Base-by-base conservation (phyloP, 2,888 invertebrate genomes). In the Carabus problematicus region DNA sequence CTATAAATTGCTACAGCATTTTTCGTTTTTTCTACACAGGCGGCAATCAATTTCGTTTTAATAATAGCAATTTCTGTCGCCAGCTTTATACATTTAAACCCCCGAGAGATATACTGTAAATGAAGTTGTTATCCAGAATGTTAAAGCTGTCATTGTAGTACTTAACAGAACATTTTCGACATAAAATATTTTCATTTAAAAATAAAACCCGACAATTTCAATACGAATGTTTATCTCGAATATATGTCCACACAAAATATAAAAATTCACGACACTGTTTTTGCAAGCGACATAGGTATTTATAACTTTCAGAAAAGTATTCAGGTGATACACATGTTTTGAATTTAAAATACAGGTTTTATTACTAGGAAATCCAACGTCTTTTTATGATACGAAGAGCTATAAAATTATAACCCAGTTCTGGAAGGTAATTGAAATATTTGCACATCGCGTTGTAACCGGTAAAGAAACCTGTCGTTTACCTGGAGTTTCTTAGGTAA, bases 71-170 rank as follows among this genome's bases (percentile, higher is more conserved):
- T 67, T 60, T 47, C 52, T 67, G 67, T 67, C 67, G 54, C 47
- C 60, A 52, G 19, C 29, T 18, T 40, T 47, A 49, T 49, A 39
- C 56, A 41, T 14, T 66, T 66, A 59, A 49, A 41, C 39, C 47
- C 59, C 14, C 12, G 59, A 52, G 67, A 67, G 67, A 67, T 67
- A 67, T 67, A 67, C 67, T 67, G 67, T 67, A 67, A 67, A 67
- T 67, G 67, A 67, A 67, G 67, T 60, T 67, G 67, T 67, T 67
- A 67, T 60, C 54, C 45, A 60, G 54, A 18, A 60, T 67, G 52
- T 58, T 67, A 67, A 67, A 67, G 52, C 67, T 67, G 67, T 67
- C 67, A 8, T 40, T 42, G 41, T 16, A 6, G 16, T 18, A n/a
- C n/a, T 59, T 59, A 59, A 43, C 41, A 60, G 18, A 29, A 43